Percentiles rank a stretch among this genome's conserved stretches.
Conservation (phyloP, 2,113 vertebrate genomes). For the Hydrolagus affinis region DNA sequence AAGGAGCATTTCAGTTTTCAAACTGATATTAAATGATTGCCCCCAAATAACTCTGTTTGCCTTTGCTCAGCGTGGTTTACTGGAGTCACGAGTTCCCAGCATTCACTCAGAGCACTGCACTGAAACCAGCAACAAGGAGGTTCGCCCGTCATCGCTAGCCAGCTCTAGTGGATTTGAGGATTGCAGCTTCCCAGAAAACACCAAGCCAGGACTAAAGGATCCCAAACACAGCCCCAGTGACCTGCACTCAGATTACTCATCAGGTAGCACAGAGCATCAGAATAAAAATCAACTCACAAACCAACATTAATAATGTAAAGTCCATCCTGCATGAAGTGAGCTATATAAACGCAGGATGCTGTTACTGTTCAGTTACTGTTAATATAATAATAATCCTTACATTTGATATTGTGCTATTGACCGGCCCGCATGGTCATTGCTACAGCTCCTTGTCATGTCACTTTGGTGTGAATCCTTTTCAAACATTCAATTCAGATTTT, state of each 20-base stretch:
- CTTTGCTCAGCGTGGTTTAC: conserved; percentile 26
- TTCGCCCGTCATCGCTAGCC: neutral
- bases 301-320: neutral
- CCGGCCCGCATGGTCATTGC: no score
- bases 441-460: no score
- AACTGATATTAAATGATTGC: neutral
- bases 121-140: neutral
- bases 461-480: no score
- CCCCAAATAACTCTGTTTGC: neutral
- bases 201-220: conserved; percentile 15
- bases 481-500: no score
- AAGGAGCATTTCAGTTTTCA: neutral
- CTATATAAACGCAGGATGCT: no score
- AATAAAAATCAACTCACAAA: neutral
- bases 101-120: neutral
- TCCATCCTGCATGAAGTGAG: no score
- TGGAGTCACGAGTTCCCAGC: conserved; percentile 30
- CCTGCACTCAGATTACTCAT: neutral
- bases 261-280: conserved; percentile 35
- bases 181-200: neutral
- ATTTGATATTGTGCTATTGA: no score
- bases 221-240: conserved; percentile 32
- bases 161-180: conserved; percentile 35
- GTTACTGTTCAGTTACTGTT: no score
- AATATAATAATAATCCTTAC: no score